A percentile compares a stretch with the other conserved stretches of the same genome.
Conservation (phyloP, 2,797 vertebrate species). For the Eulemur mongoz region DNA sequence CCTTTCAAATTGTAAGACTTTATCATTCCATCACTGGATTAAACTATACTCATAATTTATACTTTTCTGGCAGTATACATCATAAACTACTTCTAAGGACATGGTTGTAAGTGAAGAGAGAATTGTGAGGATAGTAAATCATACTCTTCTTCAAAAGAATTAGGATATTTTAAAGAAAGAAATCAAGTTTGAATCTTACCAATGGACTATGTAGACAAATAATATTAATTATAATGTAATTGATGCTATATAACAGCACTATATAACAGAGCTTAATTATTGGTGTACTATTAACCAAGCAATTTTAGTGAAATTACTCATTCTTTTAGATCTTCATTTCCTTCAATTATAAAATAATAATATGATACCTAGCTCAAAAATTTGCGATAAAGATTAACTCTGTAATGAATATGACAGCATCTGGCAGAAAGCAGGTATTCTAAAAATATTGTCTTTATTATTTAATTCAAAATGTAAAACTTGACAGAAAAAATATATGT, state of each 20-base stretch:
- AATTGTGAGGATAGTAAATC: neutral
- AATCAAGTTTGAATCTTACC: neutral
- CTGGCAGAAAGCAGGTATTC: neutral
- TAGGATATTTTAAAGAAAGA: neutral
- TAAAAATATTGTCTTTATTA: neutral
- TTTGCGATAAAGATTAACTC: neutral
- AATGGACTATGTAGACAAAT: neutral
- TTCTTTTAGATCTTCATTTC: neutral
- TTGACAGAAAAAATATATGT: neutral
- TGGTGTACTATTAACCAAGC: neutral
- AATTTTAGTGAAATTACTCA: neutral
- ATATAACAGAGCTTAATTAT: neutral
- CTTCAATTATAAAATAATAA: neutral
- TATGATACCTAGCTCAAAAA: neutral
- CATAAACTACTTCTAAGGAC: neutral
- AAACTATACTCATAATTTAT: neutral
- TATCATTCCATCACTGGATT: neutral
- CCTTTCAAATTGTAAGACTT: neutral
- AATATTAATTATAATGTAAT: neutral
- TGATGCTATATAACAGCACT: neutral
- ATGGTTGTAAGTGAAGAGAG: neutral
- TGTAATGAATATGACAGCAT: neutral
- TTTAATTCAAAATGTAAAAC: neutral
- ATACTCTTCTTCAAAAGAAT: neutral
- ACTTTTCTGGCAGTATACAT: neutral